Evolutionary conservation across 1,140 invertebrate genomes (phyloP).

Genomic region (Pomacea maculata): DNA sequence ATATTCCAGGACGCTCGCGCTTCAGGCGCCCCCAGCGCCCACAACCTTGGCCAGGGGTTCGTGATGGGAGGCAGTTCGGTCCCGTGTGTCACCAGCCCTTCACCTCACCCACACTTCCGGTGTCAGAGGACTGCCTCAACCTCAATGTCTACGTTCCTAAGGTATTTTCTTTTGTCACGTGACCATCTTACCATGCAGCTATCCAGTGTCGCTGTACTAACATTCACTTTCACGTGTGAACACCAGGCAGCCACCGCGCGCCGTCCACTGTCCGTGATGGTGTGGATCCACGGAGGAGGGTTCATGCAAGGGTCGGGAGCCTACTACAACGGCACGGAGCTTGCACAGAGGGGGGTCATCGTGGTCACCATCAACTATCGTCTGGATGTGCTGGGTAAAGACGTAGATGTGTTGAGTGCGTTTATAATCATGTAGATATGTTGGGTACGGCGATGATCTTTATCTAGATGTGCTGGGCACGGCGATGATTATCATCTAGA

Average conservation of each 20-base stretch:
- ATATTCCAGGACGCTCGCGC: slow-evolving; percentile 76
- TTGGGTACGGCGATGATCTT: too few species aligned
- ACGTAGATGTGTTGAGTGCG: too few species aligned
- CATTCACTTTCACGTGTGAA: too few species aligned
- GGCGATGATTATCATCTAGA: too few species aligned
- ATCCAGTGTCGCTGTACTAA: not conserved
- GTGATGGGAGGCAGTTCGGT: slow-evolving; percentile 17
- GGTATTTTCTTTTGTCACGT: not conserved
- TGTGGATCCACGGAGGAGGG: slow-evolving; percentile 95
- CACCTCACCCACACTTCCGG: slow-evolving; percentile 4
- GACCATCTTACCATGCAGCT: not conserved
- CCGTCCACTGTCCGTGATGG: slow-evolving; percentile 80
- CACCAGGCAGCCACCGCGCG: too few species aligned
- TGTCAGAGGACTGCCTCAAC: slow-evolving; percentile 21
- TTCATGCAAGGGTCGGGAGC: slow-evolving; percentile 88
- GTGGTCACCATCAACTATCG: slow-evolving; percentile 93
- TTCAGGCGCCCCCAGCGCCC: slow-evolving; percentile 66
- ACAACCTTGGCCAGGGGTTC: slow-evolving; percentile 25
- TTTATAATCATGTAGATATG: too few species aligned
- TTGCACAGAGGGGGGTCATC: slow-evolving; percentile 82
- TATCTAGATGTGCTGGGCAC: too few species aligned
- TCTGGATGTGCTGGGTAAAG: slow-evolving; percentile 73
- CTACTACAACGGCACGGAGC: slow-evolving; percentile 77
- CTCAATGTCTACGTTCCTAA: slow-evolving; percentile 16
- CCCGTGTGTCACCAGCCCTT: slow-evolving; percentile 28